These are phyloP conservation scores for Acrocera orbiculus DNA, from an alignment of 2,888 invertebrate genomes.

Conservation along the genomic window DNA sequence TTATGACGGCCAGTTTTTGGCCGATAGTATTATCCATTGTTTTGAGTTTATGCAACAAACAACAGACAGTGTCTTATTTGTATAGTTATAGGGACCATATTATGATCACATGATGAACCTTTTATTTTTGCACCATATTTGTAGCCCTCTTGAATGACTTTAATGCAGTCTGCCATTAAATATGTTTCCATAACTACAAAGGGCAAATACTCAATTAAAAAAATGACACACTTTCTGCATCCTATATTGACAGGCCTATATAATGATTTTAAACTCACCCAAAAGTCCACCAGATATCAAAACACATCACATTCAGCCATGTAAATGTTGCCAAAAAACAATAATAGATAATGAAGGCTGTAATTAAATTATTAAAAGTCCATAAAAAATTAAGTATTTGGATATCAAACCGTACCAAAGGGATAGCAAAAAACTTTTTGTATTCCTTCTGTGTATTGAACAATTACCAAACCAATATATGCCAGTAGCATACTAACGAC, in stretches of 20 bases:
- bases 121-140: too few species aligned
- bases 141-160: too few species aligned
- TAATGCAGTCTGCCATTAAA: neutral
- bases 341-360: slow-evolving; percentile 50
- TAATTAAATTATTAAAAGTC: slow-evolving; percentile 2
- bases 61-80: too few species aligned
- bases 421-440: slow-evolving; percentile 32
- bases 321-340: slow-evolving; percentile 51
- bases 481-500: slow-evolving; percentile 47
- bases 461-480: slow-evolving; percentile 41
- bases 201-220: neutral
- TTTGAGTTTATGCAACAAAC: too few species aligned
- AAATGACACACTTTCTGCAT: neutral
- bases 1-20: too few species aligned
- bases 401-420: slow-evolving; percentile 40
- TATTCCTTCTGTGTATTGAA: slow-evolving; percentile 35
- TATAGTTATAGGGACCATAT: too few species aligned
- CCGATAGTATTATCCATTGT: too few species aligned
- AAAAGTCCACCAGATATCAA: slow-evolving; percentile 69
- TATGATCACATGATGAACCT: too few species aligned
- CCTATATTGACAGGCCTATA: neutral
- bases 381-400: neutral
- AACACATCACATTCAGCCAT: slow-evolving; percentile 65
- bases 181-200: neutral
- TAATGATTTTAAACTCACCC: slow-evolving; percentile 38